Evolutionary conservation across 2,113 vertebrate species (phyloP).

Genomic region (Pteruthius melanotis): DNA sequence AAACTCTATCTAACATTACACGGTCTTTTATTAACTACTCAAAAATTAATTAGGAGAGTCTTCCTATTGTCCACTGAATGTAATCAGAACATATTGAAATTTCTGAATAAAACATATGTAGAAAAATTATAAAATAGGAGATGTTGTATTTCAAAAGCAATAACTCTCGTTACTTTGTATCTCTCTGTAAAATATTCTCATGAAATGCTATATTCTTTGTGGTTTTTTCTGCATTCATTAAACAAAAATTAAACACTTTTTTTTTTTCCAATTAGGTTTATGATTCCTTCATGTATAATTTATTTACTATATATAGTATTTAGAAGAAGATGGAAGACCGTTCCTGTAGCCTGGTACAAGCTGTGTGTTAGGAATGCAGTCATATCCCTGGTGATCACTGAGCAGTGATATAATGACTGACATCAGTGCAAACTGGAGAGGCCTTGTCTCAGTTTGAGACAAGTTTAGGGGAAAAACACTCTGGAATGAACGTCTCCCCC

Average conservation of each 20-base stretch:
- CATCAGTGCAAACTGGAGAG: fast-evolving
- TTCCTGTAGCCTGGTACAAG: neutral
- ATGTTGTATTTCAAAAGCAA: neutral
- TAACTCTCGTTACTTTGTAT: neutral
- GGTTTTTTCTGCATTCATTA: neutral
- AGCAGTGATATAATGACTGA: neutral
- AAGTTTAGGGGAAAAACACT: neutral
- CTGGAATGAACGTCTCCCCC: neutral
- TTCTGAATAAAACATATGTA: neutral
- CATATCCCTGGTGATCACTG: fast-evolving
- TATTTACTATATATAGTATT: neutral
- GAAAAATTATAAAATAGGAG: neutral
- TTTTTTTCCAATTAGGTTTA: neutral
- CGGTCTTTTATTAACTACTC: neutral
- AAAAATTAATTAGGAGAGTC: neutral
- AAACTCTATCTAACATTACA: neutral
- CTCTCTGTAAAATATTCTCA: neutral
- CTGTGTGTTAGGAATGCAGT: neutral
- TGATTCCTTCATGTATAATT: neutral
- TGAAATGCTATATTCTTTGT: neutral
- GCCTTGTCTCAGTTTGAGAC: neutral
- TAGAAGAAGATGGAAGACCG: neutral
- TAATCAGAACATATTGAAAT: neutral
- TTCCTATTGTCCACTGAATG: neutral
- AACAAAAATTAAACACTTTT: no score